Conservation (phyloP, 2,113 vertebrate genomes). For the Hemiprocne comata region DNA sequence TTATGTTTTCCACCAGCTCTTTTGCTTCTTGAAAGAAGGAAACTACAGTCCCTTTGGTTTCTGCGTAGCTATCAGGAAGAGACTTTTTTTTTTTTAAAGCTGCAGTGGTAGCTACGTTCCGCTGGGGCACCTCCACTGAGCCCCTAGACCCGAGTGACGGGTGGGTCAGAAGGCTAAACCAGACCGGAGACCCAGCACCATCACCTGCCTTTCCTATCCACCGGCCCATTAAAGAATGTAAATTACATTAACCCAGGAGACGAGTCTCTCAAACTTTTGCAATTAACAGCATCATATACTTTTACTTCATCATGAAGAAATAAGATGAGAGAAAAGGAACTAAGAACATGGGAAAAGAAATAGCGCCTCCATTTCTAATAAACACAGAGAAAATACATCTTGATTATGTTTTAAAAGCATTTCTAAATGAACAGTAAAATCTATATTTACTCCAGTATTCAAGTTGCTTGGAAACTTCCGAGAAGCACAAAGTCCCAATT, state of each 20-base stretch:
- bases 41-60: neutral
- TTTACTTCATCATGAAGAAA: neutral
- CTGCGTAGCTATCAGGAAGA: conserved; percentile 8
- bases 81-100: neutral
- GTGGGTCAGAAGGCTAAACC: neutral
- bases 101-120: neutral
- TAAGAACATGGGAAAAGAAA: neutral
- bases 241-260: neutral
- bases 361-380: neutral
- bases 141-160: neutral
- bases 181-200: neutral
- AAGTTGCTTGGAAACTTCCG: conserved; percentile 52
- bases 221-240: accelerated
- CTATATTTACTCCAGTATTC: neutral
- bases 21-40: neutral
- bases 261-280: neutral
- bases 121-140: neutral
- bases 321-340: neutral
- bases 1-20: neutral
- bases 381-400: neutral
- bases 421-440: neutral
- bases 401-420: neutral
- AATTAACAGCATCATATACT: neutral
- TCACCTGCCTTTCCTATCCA: neutral
- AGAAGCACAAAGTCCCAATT: neutral